Percentiles rank a stretch among this genome's conserved stretches.
Evolutionary conservation across 2,888 invertebrate species (phyloP).

Genomic region (Maniola hyperantus): DNA sequence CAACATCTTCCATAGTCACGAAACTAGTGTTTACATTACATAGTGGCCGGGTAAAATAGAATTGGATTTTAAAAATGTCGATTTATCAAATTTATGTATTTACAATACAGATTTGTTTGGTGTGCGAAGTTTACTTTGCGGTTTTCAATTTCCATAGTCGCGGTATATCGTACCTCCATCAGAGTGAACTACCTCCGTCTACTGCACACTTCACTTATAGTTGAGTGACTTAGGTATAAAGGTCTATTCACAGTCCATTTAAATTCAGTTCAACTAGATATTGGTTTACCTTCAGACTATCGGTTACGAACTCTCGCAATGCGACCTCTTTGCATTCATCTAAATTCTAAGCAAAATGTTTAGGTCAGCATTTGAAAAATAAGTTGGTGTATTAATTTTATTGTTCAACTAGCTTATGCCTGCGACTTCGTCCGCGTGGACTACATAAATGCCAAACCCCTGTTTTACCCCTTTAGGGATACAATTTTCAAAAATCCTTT

Average conservation of each 20-base stretch:
- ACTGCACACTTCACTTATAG: background rate
- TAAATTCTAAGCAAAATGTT: background rate
- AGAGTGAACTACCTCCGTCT: too few species aligned
- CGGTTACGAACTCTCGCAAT: background rate
- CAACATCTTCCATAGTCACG: constrained; percentile 2
- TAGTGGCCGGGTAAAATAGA: constrained; percentile 12
- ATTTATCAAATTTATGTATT: constrained; percentile 21
- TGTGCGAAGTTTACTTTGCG: constrained; percentile 14
- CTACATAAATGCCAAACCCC: too few species aligned
- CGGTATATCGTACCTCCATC: background rate
- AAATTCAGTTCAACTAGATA: background rate
- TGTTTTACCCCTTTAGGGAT: too few species aligned
- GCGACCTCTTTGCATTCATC: background rate
- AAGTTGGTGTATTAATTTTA: too few species aligned
- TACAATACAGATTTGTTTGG: constrained; percentile 18
- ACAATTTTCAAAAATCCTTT: too few species aligned
- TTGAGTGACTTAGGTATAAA: background rate
- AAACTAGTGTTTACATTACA: constrained; percentile 9
- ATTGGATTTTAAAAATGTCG: constrained; percentile 14
- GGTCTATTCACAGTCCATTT: background rate
- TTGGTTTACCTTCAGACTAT: background rate
- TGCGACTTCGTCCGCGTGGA: too few species aligned
- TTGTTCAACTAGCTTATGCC: too few species aligned
- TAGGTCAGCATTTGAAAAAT: too few species aligned
- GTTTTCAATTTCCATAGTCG: constrained; percentile 6